phyloP scores from a whole-genome alignment of 2,113 vertebrate species.

The Mastomys coucha region DNA sequence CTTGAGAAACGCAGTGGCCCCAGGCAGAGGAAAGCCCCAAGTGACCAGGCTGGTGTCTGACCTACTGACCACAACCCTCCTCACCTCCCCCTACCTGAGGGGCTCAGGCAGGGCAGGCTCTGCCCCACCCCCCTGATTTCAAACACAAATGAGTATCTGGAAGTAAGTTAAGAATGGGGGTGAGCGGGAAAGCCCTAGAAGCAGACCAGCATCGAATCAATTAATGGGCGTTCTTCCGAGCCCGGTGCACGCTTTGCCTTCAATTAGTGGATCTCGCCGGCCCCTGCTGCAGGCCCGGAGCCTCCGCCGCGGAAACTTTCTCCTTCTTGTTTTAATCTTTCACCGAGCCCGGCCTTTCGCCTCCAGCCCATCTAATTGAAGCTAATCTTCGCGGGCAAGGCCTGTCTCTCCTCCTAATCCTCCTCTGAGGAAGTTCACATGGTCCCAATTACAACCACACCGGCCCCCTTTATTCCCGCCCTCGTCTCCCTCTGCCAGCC shows the following conservation, averaged over 20 bases:
- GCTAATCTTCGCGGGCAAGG: slow-evolving; percentile 97
- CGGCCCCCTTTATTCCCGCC: slow-evolving; percentile 92
- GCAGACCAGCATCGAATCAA: slow-evolving; percentile 85
- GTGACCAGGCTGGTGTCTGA: fast-evolving
- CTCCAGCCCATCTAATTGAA: slow-evolving; percentile 99
- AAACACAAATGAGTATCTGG: background rate
- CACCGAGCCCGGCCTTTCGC: slow-evolving; percentile 92
- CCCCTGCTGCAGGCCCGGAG: slow-evolving; percentile 86
- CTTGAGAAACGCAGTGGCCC: fast-evolving
- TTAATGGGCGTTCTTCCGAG: slow-evolving; percentile 84
- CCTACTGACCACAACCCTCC: background rate
- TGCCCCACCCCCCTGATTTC: background rate
- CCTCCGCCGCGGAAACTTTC: slow-evolving; percentile 89
- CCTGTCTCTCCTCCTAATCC: slow-evolving; percentile 96
- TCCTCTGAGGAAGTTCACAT: slow-evolving; percentile 96
- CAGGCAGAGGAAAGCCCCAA: fast-evolving
- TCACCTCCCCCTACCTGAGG: background rate
- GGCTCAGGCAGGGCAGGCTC: background rate
- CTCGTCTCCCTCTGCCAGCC: slow-evolving; percentile 91
- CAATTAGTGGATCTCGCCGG: slow-evolving; percentile 88
- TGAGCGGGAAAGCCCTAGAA: slow-evolving; percentile 44
- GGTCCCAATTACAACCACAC: slow-evolving; percentile 98
- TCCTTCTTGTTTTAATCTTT: slow-evolving; percentile 93
- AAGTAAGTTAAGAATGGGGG: background rate
- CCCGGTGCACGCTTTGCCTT: slow-evolving; percentile 86